Conservation (phyloP, 2,113 vertebrate genomes). For the Alosa alosa region DNA sequence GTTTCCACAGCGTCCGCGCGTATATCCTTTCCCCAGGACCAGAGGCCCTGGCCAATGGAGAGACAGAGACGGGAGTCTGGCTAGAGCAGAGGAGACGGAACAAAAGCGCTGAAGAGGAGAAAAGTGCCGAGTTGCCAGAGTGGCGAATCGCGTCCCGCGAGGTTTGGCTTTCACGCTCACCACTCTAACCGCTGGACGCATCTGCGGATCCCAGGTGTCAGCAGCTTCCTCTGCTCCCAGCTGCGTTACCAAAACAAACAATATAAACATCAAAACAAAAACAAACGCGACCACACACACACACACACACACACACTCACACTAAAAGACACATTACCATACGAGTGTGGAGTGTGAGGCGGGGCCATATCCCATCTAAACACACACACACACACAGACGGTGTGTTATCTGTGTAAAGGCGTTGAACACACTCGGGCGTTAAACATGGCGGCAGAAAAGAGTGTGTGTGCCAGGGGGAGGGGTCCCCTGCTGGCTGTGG, state of each 20-base stretch:
- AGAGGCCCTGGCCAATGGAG: conserved; percentile 68
- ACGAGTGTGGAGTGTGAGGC: conserved; percentile 57
- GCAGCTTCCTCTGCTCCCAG: not conserved
- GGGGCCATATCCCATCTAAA: conserved; percentile 48
- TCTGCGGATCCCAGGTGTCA: conserved; percentile 17
- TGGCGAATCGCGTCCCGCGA: too few species aligned
- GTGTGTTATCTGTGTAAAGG: not conserved
- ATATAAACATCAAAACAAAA: conserved; percentile 21
- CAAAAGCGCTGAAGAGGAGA: not conserved
- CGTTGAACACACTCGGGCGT: not conserved
- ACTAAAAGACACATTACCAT: not conserved
- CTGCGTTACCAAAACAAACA: not conserved
- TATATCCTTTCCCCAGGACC: conserved; percentile 41
- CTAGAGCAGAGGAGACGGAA: conserved; percentile 59
- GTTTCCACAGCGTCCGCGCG: conserved; percentile 4
- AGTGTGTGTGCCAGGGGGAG: conserved; percentile 18
- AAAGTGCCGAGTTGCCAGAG: conserved; percentile 49
- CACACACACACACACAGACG: not conserved
- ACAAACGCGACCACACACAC: not conserved
- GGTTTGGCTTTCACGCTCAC: not conserved
- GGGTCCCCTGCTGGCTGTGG: conserved; percentile 64
- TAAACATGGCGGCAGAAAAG: conserved; percentile 14
- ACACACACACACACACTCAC: not conserved
- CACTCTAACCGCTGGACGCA: conserved; percentile 13
- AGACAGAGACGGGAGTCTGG: conserved; percentile 66